Evolutionary conservation across 2,888 invertebrate species (phyloP).

Genomic region (Eupithecia dodoneata): DNA sequence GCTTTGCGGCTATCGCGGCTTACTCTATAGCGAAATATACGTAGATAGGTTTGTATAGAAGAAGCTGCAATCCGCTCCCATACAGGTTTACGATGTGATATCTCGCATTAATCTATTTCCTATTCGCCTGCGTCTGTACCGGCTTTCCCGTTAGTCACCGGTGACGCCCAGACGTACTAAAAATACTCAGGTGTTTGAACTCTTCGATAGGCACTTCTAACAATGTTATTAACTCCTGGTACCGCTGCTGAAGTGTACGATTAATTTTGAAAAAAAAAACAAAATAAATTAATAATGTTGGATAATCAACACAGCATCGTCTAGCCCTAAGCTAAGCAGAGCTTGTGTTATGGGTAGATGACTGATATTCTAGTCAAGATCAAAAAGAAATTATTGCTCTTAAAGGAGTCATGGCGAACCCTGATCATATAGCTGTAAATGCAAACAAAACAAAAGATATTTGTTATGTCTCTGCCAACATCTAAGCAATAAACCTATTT

Average conservation of each 20-base stretch:
- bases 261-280: neutral
- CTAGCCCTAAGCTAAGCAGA: too few relatives aligned
- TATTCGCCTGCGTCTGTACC: conserved; percentile 27
- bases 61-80: conserved; percentile 1
- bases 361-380: too few relatives aligned
- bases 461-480: neutral
- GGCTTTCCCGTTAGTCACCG: conserved; percentile 44
- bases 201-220: conserved; percentile 34
- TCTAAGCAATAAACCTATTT: neutral
- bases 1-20: neutral
- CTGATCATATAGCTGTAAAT: neutral
- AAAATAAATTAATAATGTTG: too few relatives aligned
- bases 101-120: conserved; percentile 28
- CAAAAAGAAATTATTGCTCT: too few relatives aligned
- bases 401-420: neutral
- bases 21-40: neutral
- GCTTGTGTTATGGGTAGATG: too few relatives aligned
- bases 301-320: too few relatives aligned
- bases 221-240: conserved; percentile 6
- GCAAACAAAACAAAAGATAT: too few relatives aligned
- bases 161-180: conserved; percentile 41
- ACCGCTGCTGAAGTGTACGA: neutral
- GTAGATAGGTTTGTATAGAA: neutral
- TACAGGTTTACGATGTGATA: conserved; percentile 1
- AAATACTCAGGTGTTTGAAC: conserved; percentile 49